phyloP scores from a whole-genome alignment of 2,113 vertebrate genomes.

The Probosciger aterrimus region DNA sequence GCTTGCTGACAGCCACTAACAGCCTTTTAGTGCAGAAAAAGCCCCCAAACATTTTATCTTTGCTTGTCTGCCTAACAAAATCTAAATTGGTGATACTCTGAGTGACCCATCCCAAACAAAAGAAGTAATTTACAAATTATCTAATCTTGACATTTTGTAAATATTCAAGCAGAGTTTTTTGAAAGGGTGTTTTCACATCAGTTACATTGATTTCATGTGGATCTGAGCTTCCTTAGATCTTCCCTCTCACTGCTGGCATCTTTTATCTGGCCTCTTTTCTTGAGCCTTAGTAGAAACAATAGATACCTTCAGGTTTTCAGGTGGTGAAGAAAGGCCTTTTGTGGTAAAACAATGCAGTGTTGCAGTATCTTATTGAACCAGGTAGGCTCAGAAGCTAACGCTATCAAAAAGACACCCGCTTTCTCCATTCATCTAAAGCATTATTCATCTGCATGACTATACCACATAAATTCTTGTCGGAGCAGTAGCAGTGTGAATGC shows the following conservation, averaged over 20 bases:
- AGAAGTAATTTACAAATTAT: neutral
- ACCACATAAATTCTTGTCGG: fast-evolving
- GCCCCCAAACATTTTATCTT: neutral
- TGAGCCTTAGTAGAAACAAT: neutral
- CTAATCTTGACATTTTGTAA: neutral
- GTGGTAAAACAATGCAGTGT: neutral
- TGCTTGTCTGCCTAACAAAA: neutral
- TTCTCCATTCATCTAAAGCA: neutral
- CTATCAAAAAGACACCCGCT: neutral
- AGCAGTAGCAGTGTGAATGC: neutral
- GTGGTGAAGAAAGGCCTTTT: neutral
- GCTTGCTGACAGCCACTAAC: neutral
- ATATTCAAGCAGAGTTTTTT: neutral
- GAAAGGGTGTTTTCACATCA: neutral
- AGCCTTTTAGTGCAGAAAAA: neutral
- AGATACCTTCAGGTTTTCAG: neutral
- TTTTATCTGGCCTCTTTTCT: neutral
- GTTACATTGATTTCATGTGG: neutral
- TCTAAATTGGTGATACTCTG: neutral
- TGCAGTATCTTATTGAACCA: neutral
- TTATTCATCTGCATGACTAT: neutral
- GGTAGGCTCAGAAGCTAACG: neutral
- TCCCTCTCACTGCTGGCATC: neutral
- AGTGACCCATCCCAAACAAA: neutral
- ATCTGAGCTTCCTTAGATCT: neutral